Evolutionary conservation across 2,888 invertebrate species (phyloP).

Genomic region (Sylvicola fuscatus): DNA sequence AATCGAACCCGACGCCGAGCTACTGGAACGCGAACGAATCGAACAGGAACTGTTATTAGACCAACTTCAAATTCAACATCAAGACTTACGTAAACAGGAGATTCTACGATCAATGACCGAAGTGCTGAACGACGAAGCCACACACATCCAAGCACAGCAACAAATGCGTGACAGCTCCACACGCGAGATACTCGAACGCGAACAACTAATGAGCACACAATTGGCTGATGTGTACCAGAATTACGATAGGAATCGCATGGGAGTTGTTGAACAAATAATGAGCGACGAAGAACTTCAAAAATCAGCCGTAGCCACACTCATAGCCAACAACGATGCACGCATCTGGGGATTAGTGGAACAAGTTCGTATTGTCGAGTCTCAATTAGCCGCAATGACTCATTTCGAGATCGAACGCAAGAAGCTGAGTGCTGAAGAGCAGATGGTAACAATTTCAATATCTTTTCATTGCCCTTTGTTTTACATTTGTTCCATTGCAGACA

Average conservation of each 20-base stretch:
- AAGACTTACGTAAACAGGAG: slow-evolving; percentile 38
- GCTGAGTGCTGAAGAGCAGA: slow-evolving; percentile 41
- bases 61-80: slow-evolving; percentile 22
- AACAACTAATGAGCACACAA: slow-evolving; percentile 37
- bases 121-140: slow-evolving; percentile 42
- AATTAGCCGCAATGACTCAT: slow-evolving; percentile 46
- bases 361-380: slow-evolving; percentile 47
- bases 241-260: slow-evolving; percentile 37
- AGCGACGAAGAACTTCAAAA: slow-evolving; percentile 52
- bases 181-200: slow-evolving; percentile 42
- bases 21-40: slow-evolving; percentile 41
- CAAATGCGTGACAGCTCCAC: slow-evolving; percentile 31
- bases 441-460: slow-evolving; percentile 28
- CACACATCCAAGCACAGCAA: slow-evolving; percentile 39
- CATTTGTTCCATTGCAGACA: slow-evolving; percentile 23
- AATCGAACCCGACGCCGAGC: slow-evolving; percentile 34
- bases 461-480: neutral
- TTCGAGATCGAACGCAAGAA: slow-evolving; percentile 52
- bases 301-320: slow-evolving; percentile 44
- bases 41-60: slow-evolving; percentile 45
- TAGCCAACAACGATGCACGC: slow-evolving; percentile 52
- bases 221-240: slow-evolving; percentile 35
- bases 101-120: slow-evolving; percentile 50
- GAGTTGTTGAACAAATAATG: slow-evolving; percentile 36
- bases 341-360: slow-evolving; percentile 59